These are phyloP conservation scores for Takifugu bimaculatus DNA, from an alignment of 2,113 vertebrate genomes.

Conservation along the genomic window DNA sequence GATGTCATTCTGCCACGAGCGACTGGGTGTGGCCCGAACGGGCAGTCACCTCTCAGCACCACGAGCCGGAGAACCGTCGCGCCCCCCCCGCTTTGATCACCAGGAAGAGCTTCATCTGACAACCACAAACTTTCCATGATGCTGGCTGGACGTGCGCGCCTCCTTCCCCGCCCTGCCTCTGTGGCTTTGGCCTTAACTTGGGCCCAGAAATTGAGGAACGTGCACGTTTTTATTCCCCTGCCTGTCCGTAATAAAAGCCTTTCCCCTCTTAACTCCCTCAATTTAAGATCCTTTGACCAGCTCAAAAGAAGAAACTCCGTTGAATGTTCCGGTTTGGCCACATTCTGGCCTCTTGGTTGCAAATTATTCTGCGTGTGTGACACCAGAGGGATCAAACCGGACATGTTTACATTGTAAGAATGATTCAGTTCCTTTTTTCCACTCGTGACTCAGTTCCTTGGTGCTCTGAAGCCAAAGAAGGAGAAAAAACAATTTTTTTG, in stretches of 20 bases:
- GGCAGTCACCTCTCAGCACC: constrained; percentile 45
- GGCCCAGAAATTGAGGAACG: constrained; percentile 26
- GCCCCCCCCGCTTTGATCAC: constrained; percentile 46
- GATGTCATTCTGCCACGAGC: constrained; percentile 12
- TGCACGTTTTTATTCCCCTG: constrained; percentile 1
- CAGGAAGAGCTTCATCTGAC: constrained; percentile 60
- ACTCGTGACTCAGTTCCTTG: constrained; percentile 15
- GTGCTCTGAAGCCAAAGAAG: background rate
- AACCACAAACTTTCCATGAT: constrained; percentile 71
- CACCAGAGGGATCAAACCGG: constrained; percentile 21
- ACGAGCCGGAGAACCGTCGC: constrained; percentile 34
- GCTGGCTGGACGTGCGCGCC: constrained; percentile 32
- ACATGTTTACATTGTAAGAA: constrained; percentile 12
- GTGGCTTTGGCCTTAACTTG: constrained; percentile 31
- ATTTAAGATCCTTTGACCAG: constrained; percentile 8
- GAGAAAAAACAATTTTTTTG: background rate
- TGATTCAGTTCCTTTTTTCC: constrained; percentile 29
- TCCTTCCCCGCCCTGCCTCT: constrained; percentile 6
- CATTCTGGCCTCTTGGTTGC: constrained; percentile 9
- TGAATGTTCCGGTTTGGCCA: constrained; percentile 38
- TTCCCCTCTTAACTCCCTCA: constrained; percentile 4
- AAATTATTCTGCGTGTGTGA: constrained; percentile 12
- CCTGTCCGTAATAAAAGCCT: background rate
- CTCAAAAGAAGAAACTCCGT: background rate
- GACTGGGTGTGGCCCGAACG: constrained; percentile 33